phyloP scores from a whole-genome alignment of 2,113 vertebrate species.

The Oncorhynchus gorbuscha region DNA sequence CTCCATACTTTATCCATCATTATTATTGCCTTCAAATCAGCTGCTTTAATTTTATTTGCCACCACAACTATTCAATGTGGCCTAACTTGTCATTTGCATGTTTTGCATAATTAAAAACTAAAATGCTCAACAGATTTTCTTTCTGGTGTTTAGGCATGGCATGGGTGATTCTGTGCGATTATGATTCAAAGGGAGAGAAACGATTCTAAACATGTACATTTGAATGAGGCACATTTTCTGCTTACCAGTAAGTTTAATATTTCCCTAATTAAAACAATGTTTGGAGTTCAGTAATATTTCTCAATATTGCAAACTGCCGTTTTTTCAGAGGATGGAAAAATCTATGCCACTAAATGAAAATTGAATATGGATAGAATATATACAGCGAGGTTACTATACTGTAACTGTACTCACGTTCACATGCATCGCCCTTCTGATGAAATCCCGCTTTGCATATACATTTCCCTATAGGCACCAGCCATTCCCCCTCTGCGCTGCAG shows the following conservation, averaged over 20 bases:
- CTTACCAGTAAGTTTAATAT: background rate
- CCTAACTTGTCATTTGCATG: conserved; percentile 19
- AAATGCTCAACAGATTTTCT: conserved; percentile 13
- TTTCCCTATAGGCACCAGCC: conserved; percentile 99
- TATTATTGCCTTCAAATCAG: conserved; percentile 44
- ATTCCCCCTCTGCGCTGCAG: conserved; percentile 97
- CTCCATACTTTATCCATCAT: conserved; percentile 51
- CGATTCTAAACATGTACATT: conserved; percentile 1
- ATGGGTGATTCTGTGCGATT: conserved; percentile 3
- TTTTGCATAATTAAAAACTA: conserved; percentile 38
- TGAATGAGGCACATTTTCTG: background rate
- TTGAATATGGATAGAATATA: conserved; percentile 23
- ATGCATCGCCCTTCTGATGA: conserved; percentile 96
- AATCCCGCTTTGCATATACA: conserved; percentile 98
- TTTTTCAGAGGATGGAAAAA: conserved; percentile 38
- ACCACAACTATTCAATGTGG: conserved; percentile 30
- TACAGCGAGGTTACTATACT: conserved; percentile 21
- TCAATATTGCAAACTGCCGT: background rate
- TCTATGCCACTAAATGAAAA: background rate
- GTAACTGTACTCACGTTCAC: conserved; percentile 89
- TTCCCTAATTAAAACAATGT: conserved; percentile 18
- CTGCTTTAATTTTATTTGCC: conserved; percentile 29
- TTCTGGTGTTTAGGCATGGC: background rate
- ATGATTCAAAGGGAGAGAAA: background rate
- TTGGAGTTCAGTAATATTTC: background rate